Percentiles rank a stretch among this genome's conserved stretches.
These are phyloP conservation scores for Fregata magnificens DNA, from an alignment of 2,113 vertebrate species.

Conservation along the genomic window DNA sequence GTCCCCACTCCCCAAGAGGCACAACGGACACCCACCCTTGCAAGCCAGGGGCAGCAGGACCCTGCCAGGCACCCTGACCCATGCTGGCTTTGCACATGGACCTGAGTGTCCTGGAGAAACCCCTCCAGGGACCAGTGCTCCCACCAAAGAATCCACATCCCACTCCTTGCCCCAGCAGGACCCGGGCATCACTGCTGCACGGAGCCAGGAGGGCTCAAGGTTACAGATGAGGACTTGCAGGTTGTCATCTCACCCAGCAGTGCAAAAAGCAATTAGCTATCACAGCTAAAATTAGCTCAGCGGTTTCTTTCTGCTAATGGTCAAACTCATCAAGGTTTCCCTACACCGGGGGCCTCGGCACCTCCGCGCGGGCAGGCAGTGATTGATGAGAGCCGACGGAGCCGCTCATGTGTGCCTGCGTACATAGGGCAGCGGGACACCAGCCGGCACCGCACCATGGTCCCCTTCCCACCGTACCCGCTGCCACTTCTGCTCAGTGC, in stretches of 20 bases:
- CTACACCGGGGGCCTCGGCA: background rate
- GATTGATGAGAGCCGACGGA: background rate
- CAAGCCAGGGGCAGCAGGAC: background rate
- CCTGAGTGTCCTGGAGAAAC: rapidly evolving
- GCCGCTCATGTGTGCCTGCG: rapidly evolving
- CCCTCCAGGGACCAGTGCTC: background rate
- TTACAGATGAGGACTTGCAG: background rate
- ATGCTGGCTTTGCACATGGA: rapidly evolving
- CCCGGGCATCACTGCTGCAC: rapidly evolving
- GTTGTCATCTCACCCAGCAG: background rate
- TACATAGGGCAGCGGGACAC: background rate
- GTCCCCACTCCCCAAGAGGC: background rate
- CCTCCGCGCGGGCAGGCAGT: background rate
- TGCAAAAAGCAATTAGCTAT: slow-evolving; percentile 43
- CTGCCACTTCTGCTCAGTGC: background rate
- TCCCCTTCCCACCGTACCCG: background rate
- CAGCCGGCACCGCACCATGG: rapidly evolving
- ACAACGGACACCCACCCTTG: rapidly evolving
- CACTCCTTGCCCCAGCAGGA: background rate
- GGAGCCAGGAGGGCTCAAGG: slow-evolving; percentile 2
- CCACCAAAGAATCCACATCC: rapidly evolving
- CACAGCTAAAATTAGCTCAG: slow-evolving; percentile 64
- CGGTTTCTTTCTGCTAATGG: slow-evolving; percentile 44
- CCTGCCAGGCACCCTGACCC: background rate
- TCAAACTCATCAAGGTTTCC: slow-evolving; percentile 48